Conservation (phyloP, 2,113 vertebrate species). For the Heterocephalus glaber region DNA sequence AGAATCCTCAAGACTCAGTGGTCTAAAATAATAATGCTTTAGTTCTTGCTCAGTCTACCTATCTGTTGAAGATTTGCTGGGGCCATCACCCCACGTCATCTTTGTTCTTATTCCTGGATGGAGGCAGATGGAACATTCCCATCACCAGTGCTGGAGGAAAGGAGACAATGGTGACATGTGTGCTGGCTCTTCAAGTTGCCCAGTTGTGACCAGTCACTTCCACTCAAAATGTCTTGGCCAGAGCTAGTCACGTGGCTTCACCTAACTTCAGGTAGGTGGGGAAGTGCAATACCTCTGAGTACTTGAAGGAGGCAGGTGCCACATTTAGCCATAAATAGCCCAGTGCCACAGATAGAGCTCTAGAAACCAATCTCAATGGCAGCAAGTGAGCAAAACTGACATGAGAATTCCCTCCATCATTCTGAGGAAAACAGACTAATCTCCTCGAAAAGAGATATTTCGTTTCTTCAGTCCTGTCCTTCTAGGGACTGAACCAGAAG, state of each 20-base stretch:
- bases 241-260: not conserved
- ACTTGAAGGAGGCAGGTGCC: not conserved
- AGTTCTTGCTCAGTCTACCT: not conserved
- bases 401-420: not conserved
- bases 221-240: not conserved
- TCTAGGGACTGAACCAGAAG: not conserved
- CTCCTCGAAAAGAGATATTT: not conserved
- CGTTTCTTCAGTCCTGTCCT: not conserved
- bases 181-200: not conserved
- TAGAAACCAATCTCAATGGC: not conserved
- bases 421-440: not conserved
- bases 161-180: not conserved
- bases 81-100: fast-evolving
- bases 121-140: not conserved
- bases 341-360: not conserved
- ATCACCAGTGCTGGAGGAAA: not conserved
- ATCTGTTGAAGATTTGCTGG: not conserved
- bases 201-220: not conserved
- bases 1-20: not conserved
- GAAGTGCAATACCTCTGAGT: not conserved
- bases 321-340: not conserved
- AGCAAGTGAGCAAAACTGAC: not conserved
- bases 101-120: not conserved
- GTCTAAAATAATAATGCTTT: not conserved
- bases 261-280: not conserved